Evolutionary conservation across 2,797 vertebrate species (phyloP), one percentile per base, ranked within the genome.

Genomic region (Balearica regulorum): DNA sequence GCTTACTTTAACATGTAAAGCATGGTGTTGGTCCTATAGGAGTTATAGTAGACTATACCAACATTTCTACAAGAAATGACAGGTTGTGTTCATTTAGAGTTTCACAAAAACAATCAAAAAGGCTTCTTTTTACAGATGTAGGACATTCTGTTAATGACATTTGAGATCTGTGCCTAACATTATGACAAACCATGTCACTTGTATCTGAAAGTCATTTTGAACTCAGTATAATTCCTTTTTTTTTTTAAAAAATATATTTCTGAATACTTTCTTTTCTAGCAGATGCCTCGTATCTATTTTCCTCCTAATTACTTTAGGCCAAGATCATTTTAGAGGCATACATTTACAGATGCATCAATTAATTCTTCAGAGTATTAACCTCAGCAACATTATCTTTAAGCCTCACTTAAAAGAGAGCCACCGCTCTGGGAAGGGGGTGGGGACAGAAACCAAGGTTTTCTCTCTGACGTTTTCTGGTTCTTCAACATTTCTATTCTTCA

Each of bases 201-300:
- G 22, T 70, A 94, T 83, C 65, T 93, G 88, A 93, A 96, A 96
- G 69, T 65, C 53, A 44, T 92, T 96, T 95, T 91, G 83, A 90
- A 87, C 39, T 90, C 77, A 90, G 28, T 89, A 68, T 95, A 62
- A 79, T 83, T 83, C 46, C 64, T 13, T 88, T 95, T 31, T 8
- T 90, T 69, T 77, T 95, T 95, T 28, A 9, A 11, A n/a, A n/a
- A n/a, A n/a, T n/a, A n/a, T n/a, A 93, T 91, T 78, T 87, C 61
- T 83, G 78, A 92, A 80, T 53, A 65, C 39, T 76, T 72, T 62
- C 2, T 53, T 65, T 89, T 79, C 61, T 61, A 65, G 78, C 53
- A 58, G 37, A 48, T 70, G 17, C 9, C 7, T 76, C 48, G 25
- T n/a, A 69, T 58, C 66, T 93, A 5, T 71, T 91, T 75, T 90